Evolutionary conservation across 2,113 vertebrate genomes (phyloP), one percentile per base, ranked within the genome.

Genomic region (Hypocryptadius cinnamomeus): DNA sequence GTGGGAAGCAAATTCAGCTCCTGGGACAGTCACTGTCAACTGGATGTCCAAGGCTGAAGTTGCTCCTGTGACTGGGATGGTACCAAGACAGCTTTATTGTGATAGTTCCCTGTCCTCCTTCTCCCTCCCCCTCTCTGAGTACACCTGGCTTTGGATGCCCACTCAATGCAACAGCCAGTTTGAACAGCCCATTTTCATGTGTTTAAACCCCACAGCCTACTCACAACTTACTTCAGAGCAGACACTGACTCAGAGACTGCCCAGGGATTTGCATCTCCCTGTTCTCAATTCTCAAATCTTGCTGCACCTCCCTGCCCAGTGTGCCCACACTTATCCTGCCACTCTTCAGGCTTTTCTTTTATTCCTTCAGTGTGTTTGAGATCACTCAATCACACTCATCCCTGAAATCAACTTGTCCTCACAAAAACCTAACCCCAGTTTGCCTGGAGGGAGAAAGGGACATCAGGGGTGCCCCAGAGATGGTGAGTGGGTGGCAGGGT

Each of bases 1-100:
- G 77, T 94, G 88, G 92, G 95, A 92, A 96, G 92, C 60, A 92
- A 90, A 87, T 72, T 90, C 89, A 76, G 86, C 83, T 74, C 82
- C 89, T 92, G 83, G 33, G 89, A 86, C 61, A 81, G 85, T 61
- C 90, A 69, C 77, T 89, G 90, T 68, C 80, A 84, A 24, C 37
- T 57, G 70, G 33, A 72, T 68, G 53, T 48, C 61, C 76, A 60
- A 31, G 2, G 22, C 56, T 84, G 56, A 73, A 27, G 64, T 4
- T 1, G 5, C 47, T 13, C 51, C 83, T 76, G 64, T 1, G 5
- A 47, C 24, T 10, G 24, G 42, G 25, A 17, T 21, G 42, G 9
- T 30, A 79, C 74, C 0, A 1, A 30, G 71, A n/a, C 22, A 66
- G 50, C 35, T 59, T 47, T 20, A 42, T 19, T 51, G 19, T 2